Conservation (phyloP, 1,140 invertebrate genomes). For the Eriocheir sinensis region DNA sequence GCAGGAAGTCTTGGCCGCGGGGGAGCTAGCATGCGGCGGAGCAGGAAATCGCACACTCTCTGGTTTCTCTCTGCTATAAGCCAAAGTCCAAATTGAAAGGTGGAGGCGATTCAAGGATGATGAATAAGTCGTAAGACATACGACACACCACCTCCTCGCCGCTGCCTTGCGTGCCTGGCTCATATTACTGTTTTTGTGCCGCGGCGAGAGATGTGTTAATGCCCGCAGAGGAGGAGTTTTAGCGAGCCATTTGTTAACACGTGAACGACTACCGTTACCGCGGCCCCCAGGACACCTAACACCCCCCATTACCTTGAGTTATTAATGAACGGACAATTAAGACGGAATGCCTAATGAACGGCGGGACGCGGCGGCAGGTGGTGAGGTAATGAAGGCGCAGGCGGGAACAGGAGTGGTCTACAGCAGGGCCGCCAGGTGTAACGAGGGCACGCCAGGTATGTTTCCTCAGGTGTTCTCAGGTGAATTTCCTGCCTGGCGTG, state of each 20-base stretch:
- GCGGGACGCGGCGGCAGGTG: not conserved
- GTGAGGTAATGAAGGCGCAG: not conserved
- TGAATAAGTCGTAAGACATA: slow-evolving; percentile 3
- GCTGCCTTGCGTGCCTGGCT: slow-evolving; percentile 9
- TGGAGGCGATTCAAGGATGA: not conserved
- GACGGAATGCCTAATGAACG: not conserved
- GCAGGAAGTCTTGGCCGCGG: not conserved
- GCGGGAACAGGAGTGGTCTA: too few species aligned
- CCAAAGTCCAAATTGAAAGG: slow-evolving; percentile 42
- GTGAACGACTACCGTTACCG: slow-evolving; percentile 10
- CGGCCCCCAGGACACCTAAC: not conserved
- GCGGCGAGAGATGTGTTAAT: not conserved
- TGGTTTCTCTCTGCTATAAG: not conserved
- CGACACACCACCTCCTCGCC: not conserved
- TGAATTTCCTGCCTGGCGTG: too few species aligned
- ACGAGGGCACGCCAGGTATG: too few species aligned
- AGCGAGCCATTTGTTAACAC: not conserved
- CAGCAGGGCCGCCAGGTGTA: too few species aligned
- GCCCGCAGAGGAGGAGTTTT: not conserved
- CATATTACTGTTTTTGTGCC: slow-evolving; percentile 35
- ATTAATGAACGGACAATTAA: not conserved
- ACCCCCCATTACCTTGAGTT: not conserved
- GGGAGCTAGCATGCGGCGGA: not conserved
- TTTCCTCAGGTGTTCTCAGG: too few species aligned
- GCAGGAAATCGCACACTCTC: not conserved